Evolutionary conservation across 2,113 vertebrate genomes (phyloP).

Genomic region (Scophthalmus maximus): DNA sequence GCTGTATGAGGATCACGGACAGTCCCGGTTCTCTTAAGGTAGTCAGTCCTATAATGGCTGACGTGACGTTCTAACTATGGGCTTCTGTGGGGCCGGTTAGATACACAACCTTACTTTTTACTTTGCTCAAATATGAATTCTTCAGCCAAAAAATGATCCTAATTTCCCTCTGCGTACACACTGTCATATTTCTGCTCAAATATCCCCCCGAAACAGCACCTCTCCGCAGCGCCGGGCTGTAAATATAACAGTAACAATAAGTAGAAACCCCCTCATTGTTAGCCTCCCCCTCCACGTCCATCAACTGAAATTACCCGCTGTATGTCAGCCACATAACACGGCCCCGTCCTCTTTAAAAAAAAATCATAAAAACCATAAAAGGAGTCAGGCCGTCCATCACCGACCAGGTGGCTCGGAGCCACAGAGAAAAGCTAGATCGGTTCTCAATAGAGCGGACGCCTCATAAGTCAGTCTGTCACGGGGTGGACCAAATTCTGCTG

Average conservation of each 20-base stretch:
- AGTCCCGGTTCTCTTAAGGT: too few relatives aligned
- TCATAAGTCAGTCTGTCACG: constrained; percentile 26
- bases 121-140: not conserved
- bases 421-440: constrained; percentile 19
- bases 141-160: not conserved
- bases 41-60: not conserved
- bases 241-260: constrained; percentile 6
- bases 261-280: not conserved
- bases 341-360: constrained; percentile 12
- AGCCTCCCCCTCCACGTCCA: not conserved
- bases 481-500: not conserved
- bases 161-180: not conserved
- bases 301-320: not conserved
- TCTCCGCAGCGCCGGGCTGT: not conserved
- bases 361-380: constrained; percentile 30
- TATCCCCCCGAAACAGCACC: not conserved
- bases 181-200: not conserved
- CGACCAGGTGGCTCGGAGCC: constrained; percentile 10
- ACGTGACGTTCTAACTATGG: too few relatives aligned
- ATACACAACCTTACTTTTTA: too few relatives aligned
- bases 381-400: constrained; percentile 34
- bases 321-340: not conserved
- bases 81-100: too few relatives aligned
- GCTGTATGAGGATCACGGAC: too few relatives aligned
- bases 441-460: constrained; percentile 43